These are phyloP conservation scores for Papilio aristodemus DNA, from an alignment of 1,140 invertebrate genomes.

Conservation along the genomic window DNA sequence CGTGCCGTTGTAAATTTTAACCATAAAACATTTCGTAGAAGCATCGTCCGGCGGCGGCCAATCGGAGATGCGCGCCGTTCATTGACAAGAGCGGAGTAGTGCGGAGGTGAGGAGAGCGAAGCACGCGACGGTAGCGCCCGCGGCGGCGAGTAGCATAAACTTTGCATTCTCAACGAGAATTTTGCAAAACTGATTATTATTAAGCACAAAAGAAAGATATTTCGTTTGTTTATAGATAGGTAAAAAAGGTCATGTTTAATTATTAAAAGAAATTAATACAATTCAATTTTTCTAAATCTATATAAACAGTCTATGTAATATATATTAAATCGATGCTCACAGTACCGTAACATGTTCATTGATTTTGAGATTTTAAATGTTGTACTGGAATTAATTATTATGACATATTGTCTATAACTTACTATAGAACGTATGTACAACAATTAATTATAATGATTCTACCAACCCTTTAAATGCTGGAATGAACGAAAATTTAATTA, in stretches of 20 bases:
- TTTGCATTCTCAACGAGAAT: slow-evolving; percentile 41
- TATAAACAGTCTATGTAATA: too few relatives aligned
- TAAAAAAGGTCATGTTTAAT: too few relatives aligned
- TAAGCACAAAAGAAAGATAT: not conserved
- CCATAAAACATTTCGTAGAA: slow-evolving; percentile 44
- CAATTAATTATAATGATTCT: not conserved
- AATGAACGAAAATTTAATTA: not conserved
- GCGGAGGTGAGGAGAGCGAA: slow-evolving; percentile 40
- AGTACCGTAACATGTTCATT: too few relatives aligned
- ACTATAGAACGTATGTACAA: not conserved
- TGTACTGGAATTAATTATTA: not conserved
- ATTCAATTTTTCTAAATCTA: too few relatives aligned
- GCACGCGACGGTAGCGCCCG: slow-evolving; percentile 49
- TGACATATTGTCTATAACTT: not conserved
- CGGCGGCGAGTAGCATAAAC: slow-evolving; percentile 62
- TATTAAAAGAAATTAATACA: too few relatives aligned
- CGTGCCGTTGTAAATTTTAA: slow-evolving; percentile 41
- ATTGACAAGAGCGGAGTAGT: not conserved
- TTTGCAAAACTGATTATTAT: not conserved
- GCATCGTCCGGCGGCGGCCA: slow-evolving; percentile 35
- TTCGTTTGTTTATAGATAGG: too few relatives aligned
- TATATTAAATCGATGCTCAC: too few relatives aligned
- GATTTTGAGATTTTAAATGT: not conserved
- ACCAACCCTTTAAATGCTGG: not conserved
- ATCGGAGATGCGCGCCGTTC: slow-evolving; percentile 23